A percentile compares a stretch with the other conserved stretches of the same genome.
phyloP scores from a whole-genome alignment of 37 sponge, comb jelly and placozoan species.

The Aplysina aerophoba region DNA sequence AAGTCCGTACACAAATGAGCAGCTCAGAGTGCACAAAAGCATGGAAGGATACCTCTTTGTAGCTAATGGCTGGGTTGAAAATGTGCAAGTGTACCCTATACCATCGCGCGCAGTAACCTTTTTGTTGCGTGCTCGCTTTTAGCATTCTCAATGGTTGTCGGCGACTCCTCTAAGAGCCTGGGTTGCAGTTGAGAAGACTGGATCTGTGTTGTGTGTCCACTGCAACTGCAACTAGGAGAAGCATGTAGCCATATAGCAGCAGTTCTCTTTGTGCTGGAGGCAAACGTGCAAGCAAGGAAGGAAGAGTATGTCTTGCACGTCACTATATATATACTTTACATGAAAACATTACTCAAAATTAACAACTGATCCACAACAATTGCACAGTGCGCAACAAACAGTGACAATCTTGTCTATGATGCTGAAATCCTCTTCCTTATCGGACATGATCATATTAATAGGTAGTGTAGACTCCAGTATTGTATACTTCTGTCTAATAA shows the following conservation, averaged over 20 bases:
- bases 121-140: constrained; percentile 37
- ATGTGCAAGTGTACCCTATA: neutral
- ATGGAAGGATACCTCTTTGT: constrained; percentile 19
- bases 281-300: constrained; percentile 35
- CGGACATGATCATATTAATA: constrained; percentile 52
- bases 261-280: constrained; percentile 51
- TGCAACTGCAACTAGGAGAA: constrained; percentile 63
- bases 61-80: constrained; percentile 22
- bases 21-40: constrained; percentile 32
- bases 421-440: constrained; percentile 19
- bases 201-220: constrained; percentile 57
- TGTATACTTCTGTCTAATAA: constrained; percentile 57
- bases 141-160: constrained; percentile 40
- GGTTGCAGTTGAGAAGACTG: constrained; percentile 45
- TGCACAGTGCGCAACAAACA: constrained; percentile 56
- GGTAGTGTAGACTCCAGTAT: constrained; percentile 57
- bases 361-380: constrained; percentile 54
- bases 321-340: neutral
- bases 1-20: constrained; percentile 43
- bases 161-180: constrained; percentile 25
- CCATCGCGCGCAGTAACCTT: neutral
- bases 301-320: constrained; percentile 46
- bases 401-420: constrained; percentile 53
- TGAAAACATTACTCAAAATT: constrained; percentile 34
- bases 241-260: constrained; percentile 68